A percentile compares a stretch with the other conserved stretches of the same genome.
These are phyloP conservation scores for Capreolus pygargus DNA, from an alignment of 2,113 vertebrate genomes.

Conservation along the genomic window DNA sequence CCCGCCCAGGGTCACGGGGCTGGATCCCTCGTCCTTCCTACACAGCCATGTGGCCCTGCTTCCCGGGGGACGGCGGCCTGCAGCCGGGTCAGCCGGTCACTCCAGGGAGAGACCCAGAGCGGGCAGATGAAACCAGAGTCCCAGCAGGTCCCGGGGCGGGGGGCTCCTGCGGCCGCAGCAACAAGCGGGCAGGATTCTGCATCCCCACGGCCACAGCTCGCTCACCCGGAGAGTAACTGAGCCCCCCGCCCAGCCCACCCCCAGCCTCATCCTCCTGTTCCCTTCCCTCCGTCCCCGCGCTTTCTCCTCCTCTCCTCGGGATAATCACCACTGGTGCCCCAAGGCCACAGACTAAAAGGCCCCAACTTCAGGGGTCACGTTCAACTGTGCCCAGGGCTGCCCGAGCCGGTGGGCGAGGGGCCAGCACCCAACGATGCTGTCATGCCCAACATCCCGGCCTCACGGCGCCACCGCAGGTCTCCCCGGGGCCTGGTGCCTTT, in stretches of 20 bases:
- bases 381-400: neutral
- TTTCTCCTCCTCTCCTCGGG: neutral
- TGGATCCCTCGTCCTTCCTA: neutral
- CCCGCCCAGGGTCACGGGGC: neutral
- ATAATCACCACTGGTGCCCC: neutral
- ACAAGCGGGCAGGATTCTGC: fast-evolving
- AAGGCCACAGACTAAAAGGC: neutral
- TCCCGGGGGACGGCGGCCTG: neutral
- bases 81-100: neutral
- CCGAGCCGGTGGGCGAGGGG: neutral
- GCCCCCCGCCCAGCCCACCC: fast-evolving
- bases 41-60: neutral
- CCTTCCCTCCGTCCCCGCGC: neutral
- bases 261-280: neutral
- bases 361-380: neutral
- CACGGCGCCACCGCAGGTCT: fast-evolving
- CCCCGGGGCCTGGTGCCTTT: neutral
- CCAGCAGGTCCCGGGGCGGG: neutral
- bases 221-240: neutral
- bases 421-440: neutral
- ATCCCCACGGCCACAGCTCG: neutral
- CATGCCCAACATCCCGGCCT: neutral
- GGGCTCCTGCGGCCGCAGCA: neutral
- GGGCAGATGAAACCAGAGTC: neutral
- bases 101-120: no score